Evolutionary conservation across 2,113 vertebrate genomes (phyloP), one percentile per base, ranked within the genome.

Genomic region (Percina caprodes): DNA sequence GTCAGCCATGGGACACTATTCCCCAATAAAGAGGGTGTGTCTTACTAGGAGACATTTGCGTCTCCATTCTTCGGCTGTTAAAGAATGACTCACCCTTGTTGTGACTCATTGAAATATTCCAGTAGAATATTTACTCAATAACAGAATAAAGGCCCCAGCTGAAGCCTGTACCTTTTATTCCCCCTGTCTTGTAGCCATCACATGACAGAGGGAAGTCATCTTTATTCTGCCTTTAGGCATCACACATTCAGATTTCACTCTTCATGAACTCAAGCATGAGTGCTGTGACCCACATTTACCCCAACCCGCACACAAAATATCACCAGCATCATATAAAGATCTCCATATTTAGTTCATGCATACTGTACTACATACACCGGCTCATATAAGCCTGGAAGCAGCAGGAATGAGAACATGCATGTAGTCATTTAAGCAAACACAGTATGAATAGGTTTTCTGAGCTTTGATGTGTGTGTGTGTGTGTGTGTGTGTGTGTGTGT

Each of bases 231-330:
- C 48, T 86, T 73, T 14, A 74, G 71, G 58, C 49, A 76, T 69
- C 60, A 54, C 60, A 73, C 30, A 12, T 23, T 74, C 60, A n/a
- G 3, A 16, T 83, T 74, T 70, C 85, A 86, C 81, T 83, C 69
- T 42, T 1, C 42, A 26, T 58, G 80, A 84, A 82, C 61, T 82
- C 79, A 10, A 61, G 84, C 45, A 1, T 16, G 67, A 72, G 67
- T 8, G 23, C 42, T 0, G 33, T 86, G 89, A 89, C 85, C 89
- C 81, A 90, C 68, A 83, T 88, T 74, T 63, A 87, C 71, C 72
- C 75, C 45, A 18, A 18, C 24, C 65, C 71, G n/a, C 24, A 24
- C 46, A 69, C 26, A 4, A 54, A 72, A 60, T 30, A 67, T 49
- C 42, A 23, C 59, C 0, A 45, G 9, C 33, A 18, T 77, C 33